These are phyloP conservation scores for Crepidodera aurea DNA, from an alignment of 2,888 invertebrate species.

Conservation along the genomic window DNA sequence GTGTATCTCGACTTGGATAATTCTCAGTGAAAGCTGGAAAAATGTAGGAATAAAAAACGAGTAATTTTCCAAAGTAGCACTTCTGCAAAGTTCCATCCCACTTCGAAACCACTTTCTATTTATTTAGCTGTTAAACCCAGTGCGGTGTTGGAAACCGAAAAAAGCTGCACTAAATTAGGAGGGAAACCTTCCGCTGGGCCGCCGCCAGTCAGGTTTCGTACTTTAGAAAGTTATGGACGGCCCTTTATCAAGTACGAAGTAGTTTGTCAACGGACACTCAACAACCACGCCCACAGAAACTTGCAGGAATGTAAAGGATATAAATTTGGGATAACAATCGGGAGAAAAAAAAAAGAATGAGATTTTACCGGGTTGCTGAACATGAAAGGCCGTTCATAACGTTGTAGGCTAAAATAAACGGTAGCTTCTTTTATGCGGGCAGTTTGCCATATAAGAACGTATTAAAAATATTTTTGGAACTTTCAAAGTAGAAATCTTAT, in stretches of 20 bases:
- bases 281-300: slow-evolving; percentile 37
- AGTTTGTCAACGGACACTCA: slow-evolving; percentile 48
- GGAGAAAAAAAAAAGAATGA: slow-evolving; percentile 19
- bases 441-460: background rate
- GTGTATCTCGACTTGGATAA: background rate
- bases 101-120: slow-evolving; percentile 29
- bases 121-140: slow-evolving; percentile 27
- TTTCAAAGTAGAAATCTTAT: no score
- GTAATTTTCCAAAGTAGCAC: slow-evolving; percentile 24
- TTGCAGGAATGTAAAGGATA: slow-evolving; percentile 32
- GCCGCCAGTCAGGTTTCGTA: slow-evolving; percentile 35
- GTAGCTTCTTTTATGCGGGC: background rate
- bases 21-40: background rate
- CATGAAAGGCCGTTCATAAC: slow-evolving; percentile 23
- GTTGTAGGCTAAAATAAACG: background rate
- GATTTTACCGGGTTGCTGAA: slow-evolving; percentile 16
- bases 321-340: slow-evolving; percentile 19
- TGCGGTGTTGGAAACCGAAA: slow-evolving; percentile 25
- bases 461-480: background rate
- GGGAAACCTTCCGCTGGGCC: slow-evolving; percentile 29
- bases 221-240: slow-evolving; percentile 51
- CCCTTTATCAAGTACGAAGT: slow-evolving; percentile 52
- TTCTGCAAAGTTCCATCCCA: slow-evolving; percentile 23
- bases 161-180: slow-evolving; percentile 35
- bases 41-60: slow-evolving; percentile 9